phyloP scores from a whole-genome alignment of 1,140 invertebrate species.

The Drosophila tristis region DNA sequence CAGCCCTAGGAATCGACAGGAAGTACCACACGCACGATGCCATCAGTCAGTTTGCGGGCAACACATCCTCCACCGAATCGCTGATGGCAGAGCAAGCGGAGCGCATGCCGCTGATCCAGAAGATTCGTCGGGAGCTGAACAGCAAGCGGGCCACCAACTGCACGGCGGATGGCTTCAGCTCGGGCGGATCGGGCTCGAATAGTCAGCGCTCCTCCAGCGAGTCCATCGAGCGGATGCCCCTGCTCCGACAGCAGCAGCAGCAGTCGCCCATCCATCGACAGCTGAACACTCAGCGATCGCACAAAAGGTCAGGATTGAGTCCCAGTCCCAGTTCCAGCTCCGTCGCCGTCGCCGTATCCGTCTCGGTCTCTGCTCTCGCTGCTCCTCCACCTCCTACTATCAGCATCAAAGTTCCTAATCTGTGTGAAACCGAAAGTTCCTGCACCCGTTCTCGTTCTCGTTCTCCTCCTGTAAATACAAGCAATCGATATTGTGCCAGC shows the following conservation, averaged over 20 bases:
- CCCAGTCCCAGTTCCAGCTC: background rate
- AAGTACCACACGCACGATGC: constrained; percentile 81
- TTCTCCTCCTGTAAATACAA: constrained; percentile 75
- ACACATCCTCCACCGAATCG: constrained; percentile 64
- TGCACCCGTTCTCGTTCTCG: constrained; percentile 73
- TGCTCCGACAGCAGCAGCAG: constrained; percentile 55
- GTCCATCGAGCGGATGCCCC: constrained; percentile 76
- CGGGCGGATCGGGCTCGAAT: constrained; percentile 73
- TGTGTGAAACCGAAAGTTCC: constrained; percentile 79
- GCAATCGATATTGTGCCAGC: constrained; percentile 77
- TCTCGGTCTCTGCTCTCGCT: constrained; percentile 2
- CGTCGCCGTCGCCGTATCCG: too few species aligned
- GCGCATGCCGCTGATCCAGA: constrained; percentile 73
- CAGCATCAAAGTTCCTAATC: constrained; percentile 80
- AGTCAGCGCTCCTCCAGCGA: constrained; percentile 78
- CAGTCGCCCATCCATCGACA: constrained; percentile 56
- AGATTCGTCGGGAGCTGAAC: constrained; percentile 75
- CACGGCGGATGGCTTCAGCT: constrained; percentile 58
- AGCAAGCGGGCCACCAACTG: constrained; percentile 73
- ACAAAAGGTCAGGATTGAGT: constrained; percentile 68
- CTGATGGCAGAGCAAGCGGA: constrained; percentile 53
- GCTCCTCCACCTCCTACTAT: constrained; percentile 41
- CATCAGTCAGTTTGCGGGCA: constrained; percentile 63
- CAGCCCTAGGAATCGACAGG: constrained; percentile 58
- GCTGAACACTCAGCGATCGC: constrained; percentile 70